phyloP scores from a whole-genome alignment of 2,113 vertebrate species.

The Heterotilapia buettikoferi region DNA sequence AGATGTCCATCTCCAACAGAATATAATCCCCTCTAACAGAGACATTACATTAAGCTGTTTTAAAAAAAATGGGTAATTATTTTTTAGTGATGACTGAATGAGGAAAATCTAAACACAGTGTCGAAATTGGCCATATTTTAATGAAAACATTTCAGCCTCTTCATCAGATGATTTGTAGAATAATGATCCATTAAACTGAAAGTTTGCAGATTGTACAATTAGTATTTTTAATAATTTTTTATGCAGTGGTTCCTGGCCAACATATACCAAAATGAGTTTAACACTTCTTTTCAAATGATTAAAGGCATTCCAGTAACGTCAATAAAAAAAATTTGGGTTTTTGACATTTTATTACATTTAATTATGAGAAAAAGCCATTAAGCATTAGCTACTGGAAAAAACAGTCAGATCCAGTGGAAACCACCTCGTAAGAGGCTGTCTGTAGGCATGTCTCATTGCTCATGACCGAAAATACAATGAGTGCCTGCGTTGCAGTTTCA shows the following conservation, averaged over 20 bases:
- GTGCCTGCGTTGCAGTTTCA: neutral
- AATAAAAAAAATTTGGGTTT: neutral
- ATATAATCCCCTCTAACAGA: neutral
- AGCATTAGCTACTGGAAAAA: neutral
- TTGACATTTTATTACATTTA: neutral
- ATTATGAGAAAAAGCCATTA: neutral
- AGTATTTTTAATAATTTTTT: neutral
- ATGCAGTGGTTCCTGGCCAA: no score
- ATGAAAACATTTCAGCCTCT: neutral
- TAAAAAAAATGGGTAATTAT: no score
- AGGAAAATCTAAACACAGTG: neutral
- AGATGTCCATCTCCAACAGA: neutral
- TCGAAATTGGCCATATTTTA: neutral
- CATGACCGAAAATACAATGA: neutral
- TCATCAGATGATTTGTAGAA: neutral
- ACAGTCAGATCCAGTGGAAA: neutral
- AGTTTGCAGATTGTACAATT: neutral
- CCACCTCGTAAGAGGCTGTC: neutral
- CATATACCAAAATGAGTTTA: no score
- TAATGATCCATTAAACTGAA: neutral
- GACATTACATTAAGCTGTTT: neutral
- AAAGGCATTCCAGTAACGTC: neutral
- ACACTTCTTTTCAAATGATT: neutral
- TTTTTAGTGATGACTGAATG: neutral
- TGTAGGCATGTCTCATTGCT: neutral